Evolutionary conservation across 2,797 vertebrate species (phyloP), one percentile per base, ranked within the genome.

Genomic region (Myoxocephalus aenaeus): DNA sequence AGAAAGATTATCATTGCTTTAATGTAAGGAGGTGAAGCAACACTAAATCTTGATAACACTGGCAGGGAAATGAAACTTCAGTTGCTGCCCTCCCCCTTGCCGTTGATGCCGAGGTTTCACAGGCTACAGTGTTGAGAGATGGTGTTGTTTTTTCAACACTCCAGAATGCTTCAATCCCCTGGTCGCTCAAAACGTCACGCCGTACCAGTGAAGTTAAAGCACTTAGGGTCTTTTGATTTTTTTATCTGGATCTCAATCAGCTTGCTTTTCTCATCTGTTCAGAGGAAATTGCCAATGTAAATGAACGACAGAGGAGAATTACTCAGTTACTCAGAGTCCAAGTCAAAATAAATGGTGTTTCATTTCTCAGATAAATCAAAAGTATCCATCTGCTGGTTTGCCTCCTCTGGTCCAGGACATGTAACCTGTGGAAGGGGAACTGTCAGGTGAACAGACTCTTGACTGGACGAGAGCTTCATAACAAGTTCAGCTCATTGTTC

Each of bases 281-380:
- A 79, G 86, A 87, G 77, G 77, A 89, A 92, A 91, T 89, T 93
- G 90, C 86, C 80, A 73, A 77, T 78, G 84, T 87, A 92, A 93
- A 94, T 93, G 89, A 92, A 91, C 82, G 65, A 70, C 83, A 86
- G 76, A 83, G 83, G 80, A 87, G 76, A 92, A 91, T 92, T 77
- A 88, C 87, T 85, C 72, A 78, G 82, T 90, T 81, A 81, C 22
- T 25, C 22, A 29, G 75, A 64, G 75, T 90, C 85, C 61, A 77
- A 84, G 84, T 80, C 82, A 90, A 91, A 90, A 89, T 90, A 93
- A 94, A 94, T 87, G 83, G 83, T 74, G 58, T 92, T 93, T 92
- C 85, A 94, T 93, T 93, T 90, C 83, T 88, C 73, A 2, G 85
- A 76, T 80, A 86, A 80, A 93, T 93, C 87, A 89, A 78, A 57